Base-by-base conservation (phyloP, 2,113 vertebrate genomes). In the Athene noctua region DNA sequence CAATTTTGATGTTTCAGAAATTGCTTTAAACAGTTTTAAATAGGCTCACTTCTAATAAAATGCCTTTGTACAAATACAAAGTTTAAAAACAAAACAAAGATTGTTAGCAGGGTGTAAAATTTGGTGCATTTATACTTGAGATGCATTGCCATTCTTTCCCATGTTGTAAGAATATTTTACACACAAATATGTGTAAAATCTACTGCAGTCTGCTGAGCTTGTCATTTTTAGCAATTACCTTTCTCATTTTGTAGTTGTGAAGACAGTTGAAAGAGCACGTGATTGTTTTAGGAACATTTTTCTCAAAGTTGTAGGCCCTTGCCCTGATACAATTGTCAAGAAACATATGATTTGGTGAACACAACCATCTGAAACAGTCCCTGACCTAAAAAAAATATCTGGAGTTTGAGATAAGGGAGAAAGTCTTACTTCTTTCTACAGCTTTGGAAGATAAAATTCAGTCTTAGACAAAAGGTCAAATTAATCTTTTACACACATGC, bases 371-470 rank as follows among this genome's bases (percentile, higher is more conserved):
- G 74, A 95, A 95, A 86, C 23, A 54, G 55, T 27, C 59, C 22
- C 63, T 94, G 52, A 91, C 47, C 71, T 93, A 38, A 85, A 90
- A 90, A 58, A 52, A 80, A 82, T 46, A 86, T 80, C 80, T 83
- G 62, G 44, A 92, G 49, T 65, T 66, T 46, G 51, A 97, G 94
- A 92, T 84, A 94, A 97, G 22, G 38, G 29, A 20, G 27, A 91
- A 96, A 25, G 14, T 86, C 54, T 92, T 89, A 62, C 57, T 68
- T 94, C 38, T 80, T 73, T 85, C 61, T 84, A 54, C 25, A 66
- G n/a, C 86, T 96, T 92, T 92, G 51, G 66, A 88, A 92, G 90
- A 87, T 74, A 93, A 84, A 92, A 73, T 78, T 84, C 78, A 84
- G 25, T 90, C 79, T 62, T 71, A 86, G 82, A 85, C 75, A 73